Conservation (phyloP, 64 coral and sea anemone species). For the Anthopleura sola region DNA sequence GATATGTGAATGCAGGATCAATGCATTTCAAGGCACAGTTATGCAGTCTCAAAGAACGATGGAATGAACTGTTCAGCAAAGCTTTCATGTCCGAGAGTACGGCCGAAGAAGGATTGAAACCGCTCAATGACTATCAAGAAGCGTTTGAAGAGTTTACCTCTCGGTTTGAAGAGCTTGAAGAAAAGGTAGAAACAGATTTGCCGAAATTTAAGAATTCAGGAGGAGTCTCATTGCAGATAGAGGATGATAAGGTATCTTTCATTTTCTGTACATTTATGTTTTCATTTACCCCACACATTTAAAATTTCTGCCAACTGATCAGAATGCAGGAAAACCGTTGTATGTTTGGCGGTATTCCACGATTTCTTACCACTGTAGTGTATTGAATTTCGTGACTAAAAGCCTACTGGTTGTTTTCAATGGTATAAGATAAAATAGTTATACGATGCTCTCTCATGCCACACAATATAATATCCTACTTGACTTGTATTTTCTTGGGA, state of each 20-base stretch:
- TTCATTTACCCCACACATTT: background rate
- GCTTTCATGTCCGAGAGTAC: slow-evolving; percentile 74
- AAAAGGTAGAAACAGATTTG: slow-evolving; percentile 63
- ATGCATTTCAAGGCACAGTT: slow-evolving; percentile 91
- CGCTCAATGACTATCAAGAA: slow-evolving; percentile 86
- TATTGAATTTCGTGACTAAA: too few relatives aligned
- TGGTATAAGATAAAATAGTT: too few relatives aligned
- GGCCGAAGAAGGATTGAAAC: slow-evolving; percentile 79
- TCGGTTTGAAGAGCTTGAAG: slow-evolving; percentile 76
- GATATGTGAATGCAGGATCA: slow-evolving; percentile 58
- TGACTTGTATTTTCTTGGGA: too few relatives aligned
- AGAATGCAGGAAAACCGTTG: too few relatives aligned
- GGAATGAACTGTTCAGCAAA: slow-evolving; percentile 88
- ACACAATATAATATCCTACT: too few relatives aligned
- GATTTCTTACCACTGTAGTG: too few relatives aligned
- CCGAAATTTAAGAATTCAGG: slow-evolving; percentile 59
- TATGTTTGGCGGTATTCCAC: too few relatives aligned
- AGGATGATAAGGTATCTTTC: slow-evolving; percentile 64
- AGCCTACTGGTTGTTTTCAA: too few relatives aligned
- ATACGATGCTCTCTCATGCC: too few relatives aligned
- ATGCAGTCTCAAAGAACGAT: slow-evolving; percentile 80
- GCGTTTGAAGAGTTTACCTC: slow-evolving; percentile 87
- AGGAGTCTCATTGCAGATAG: slow-evolving; percentile 69
- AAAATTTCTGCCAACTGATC: too few relatives aligned
- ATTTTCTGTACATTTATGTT: too few relatives aligned